phyloP scores from a whole-genome alignment of 2,888 invertebrate species.

The Sphaeridia pumilis region DNA sequence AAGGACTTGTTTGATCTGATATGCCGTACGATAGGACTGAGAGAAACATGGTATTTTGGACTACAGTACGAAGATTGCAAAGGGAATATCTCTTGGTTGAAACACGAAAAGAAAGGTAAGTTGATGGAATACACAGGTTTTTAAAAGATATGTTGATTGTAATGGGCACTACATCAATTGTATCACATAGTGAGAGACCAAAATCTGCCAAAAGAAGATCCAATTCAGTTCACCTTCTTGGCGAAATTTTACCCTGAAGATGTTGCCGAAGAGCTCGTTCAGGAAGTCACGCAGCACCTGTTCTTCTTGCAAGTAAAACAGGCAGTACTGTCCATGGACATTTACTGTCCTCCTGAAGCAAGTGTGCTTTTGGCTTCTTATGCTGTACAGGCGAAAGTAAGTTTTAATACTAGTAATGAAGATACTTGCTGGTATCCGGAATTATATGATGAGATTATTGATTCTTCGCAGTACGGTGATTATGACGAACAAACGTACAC shows the following conservation, averaged over 20 bases:
- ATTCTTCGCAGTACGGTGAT: slow-evolving; percentile 75
- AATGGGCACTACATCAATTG: not conserved
- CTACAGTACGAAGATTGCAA: slow-evolving; percentile 87
- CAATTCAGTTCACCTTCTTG: slow-evolving; percentile 82
- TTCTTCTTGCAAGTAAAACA: slow-evolving; percentile 96
- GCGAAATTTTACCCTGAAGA: slow-evolving; percentile 98
- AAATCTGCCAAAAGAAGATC: slow-evolving; percentile 61
- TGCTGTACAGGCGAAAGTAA: slow-evolving; percentile 88
- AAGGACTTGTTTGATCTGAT: slow-evolving; percentile 93
- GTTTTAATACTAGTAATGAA: too few species aligned
- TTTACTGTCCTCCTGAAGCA: slow-evolving; percentile 97
- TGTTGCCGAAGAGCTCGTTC: slow-evolving; percentile 92
- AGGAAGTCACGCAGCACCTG: slow-evolving; percentile 95
- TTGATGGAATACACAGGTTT: too few species aligned
- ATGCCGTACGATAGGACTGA: slow-evolving; percentile 85
- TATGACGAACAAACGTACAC: slow-evolving; percentile 82
- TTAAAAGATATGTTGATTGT: not conserved
- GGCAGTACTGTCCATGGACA: slow-evolving; percentile 93
- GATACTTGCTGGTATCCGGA: too few species aligned
- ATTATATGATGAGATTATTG: too few species aligned
- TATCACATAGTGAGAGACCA: slow-evolving; percentile 73
- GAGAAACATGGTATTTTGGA: slow-evolving; percentile 96
- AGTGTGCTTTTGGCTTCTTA: slow-evolving; percentile 93
- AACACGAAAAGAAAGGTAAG: slow-evolving; percentile 82
- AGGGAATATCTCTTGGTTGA: slow-evolving; percentile 85